phyloP scores from a whole-genome alignment of 1,140 invertebrate species.

The Drosophila repleta region DNA sequence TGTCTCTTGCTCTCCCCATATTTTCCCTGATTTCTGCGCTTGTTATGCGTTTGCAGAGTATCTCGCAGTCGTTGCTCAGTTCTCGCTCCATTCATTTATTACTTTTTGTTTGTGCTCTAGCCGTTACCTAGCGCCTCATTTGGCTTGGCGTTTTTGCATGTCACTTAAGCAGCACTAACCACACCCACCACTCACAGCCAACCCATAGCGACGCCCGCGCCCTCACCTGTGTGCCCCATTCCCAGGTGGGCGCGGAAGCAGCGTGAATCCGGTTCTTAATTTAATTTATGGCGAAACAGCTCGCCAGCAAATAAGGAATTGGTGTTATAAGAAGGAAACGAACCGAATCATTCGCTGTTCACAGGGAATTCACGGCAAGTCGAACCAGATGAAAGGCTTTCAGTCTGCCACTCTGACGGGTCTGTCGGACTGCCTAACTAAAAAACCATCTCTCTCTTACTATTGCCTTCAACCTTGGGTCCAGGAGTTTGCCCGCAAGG shows the following conservation, averaged over 20 bases:
- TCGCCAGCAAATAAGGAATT: conserved; percentile 7
- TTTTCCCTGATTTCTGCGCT: too few relatives aligned
- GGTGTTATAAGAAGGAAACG: conserved; percentile 16
- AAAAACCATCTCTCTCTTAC: neutral
- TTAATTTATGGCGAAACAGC: conserved; percentile 39
- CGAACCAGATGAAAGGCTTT: too few relatives aligned
- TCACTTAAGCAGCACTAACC: conserved; percentile 33
- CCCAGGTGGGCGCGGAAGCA: conserved; percentile 1
- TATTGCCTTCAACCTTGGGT: too few relatives aligned
- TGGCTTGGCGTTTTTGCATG: conserved; percentile 42
- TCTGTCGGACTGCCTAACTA: neutral
- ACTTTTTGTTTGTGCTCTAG: neutral
- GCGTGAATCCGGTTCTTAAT: conserved; percentile 39
- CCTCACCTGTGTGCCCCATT: neutral
- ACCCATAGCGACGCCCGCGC: neutral
- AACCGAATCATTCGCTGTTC: neutral
- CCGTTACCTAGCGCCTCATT: conserved; percentile 27
- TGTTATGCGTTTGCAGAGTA: neutral
- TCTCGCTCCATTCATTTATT: neutral
- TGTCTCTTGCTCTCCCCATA: too few relatives aligned
- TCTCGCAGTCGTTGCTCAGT: neutral
- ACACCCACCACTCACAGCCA: neutral
- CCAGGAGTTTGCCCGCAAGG: too few relatives aligned
- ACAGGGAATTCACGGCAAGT: too few relatives aligned
- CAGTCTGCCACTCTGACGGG: too few relatives aligned